A percentile compares a stretch with the other conserved stretches of the same genome.
Evolutionary conservation across 2,797 vertebrate species (phyloP).

Genomic region (Rhynchotus rufescens): DNA sequence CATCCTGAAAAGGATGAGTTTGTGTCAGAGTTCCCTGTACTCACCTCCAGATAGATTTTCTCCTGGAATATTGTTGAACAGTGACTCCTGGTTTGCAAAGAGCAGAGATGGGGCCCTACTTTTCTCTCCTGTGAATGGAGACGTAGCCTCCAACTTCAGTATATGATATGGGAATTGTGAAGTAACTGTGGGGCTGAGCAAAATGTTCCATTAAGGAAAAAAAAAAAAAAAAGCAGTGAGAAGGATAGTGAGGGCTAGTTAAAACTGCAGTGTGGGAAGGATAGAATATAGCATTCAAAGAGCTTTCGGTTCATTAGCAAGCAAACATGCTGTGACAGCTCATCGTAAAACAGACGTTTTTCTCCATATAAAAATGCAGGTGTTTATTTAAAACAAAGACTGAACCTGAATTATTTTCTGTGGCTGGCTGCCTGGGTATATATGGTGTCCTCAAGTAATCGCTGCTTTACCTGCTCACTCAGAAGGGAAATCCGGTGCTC

Average conservation of each 20-base stretch:
- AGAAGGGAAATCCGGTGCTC: background rate
- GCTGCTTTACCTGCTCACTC: conserved; percentile 3
- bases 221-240: background rate
- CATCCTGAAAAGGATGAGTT: background rate
- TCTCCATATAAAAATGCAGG: conserved; percentile 51
- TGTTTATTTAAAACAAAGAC: conserved; percentile 49
- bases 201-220: background rate
- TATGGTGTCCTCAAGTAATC: rapidly evolving
- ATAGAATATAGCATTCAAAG: conserved; percentile 38
- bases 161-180: background rate
- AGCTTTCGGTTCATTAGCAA: conserved; percentile 43
- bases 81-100: background rate
- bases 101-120: rapidly evolving
- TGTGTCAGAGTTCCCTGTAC: background rate
- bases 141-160: background rate
- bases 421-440: background rate
- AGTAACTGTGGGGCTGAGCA: conserved; percentile 6
- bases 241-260: background rate
- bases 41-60: background rate
- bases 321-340: conserved; percentile 56
- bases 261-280: conserved; percentile 36
- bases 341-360: conserved; percentile 54
- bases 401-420: conserved; percentile 41
- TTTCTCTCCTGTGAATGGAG: background rate
- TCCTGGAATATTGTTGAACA: background rate